Evolutionary conservation across 1,140 invertebrate species (phyloP).

Genomic region (Diplogasteroides magnus): DNA sequence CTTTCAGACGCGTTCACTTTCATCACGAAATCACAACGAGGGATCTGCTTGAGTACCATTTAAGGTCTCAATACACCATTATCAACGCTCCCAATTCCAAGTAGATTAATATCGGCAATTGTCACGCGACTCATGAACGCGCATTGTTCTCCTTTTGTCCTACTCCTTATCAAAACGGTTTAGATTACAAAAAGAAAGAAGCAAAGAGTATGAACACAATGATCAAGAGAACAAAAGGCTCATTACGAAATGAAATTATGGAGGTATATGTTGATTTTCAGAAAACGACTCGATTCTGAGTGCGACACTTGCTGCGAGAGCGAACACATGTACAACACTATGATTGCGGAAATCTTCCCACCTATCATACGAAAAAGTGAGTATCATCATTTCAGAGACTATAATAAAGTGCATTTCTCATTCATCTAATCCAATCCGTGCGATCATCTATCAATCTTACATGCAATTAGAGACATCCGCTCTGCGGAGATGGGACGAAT

Average conservation of each 20-base stretch:
- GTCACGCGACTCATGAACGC: too few species aligned
- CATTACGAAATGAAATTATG: too few species aligned
- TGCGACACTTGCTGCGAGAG: slow-evolving; percentile 47
- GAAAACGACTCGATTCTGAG: slow-evolving; percentile 40
- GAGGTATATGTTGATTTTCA: slow-evolving; percentile 4
- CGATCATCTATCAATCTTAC: slow-evolving; percentile 5
- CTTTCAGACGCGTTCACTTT: too few species aligned
- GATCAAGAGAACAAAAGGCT: too few species aligned
- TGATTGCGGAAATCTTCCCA: slow-evolving; percentile 36
- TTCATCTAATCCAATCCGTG: background rate
- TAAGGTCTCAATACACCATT: too few species aligned
- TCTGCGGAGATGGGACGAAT: background rate
- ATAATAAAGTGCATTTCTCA: background rate
- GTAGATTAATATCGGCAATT: too few species aligned
- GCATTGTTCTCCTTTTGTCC: too few species aligned
- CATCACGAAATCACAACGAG: too few species aligned
- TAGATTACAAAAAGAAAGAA: too few species aligned
- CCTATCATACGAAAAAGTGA: slow-evolving; percentile 36
- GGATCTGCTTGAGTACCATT: too few species aligned
- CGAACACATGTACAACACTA: slow-evolving; percentile 18
- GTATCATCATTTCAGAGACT: slow-evolving; percentile 16
- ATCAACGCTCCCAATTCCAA: too few species aligned
- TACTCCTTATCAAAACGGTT: too few species aligned
- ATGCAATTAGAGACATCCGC: slow-evolving; percentile 16
- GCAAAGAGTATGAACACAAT: background rate